phyloP scores from a whole-genome alignment of 2,113 vertebrate species.

The Bubo bubo region DNA sequence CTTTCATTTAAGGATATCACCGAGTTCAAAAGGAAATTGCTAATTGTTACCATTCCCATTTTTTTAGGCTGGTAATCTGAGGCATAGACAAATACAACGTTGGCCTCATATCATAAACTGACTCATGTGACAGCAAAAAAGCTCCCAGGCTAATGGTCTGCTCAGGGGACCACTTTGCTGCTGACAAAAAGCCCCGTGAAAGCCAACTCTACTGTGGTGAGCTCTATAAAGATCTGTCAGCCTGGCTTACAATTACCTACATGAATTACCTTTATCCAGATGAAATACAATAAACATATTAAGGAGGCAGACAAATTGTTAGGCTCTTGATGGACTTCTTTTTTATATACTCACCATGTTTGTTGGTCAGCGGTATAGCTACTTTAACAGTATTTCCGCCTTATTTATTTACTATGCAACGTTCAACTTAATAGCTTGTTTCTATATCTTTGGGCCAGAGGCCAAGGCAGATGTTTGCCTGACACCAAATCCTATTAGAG shows the following conservation, averaged over 20 bases:
- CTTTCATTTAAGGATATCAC: not conserved
- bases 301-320: slow-evolving; percentile 45
- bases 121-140: not conserved
- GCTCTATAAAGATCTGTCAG: slow-evolving; percentile 22
- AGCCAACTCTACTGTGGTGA: not conserved
- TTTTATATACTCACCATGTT: slow-evolving; percentile 36
- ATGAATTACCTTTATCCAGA: slow-evolving; percentile 56
- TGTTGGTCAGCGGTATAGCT: slow-evolving; percentile 8
- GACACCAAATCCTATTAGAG: slow-evolving; percentile 73
- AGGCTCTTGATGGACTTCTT: slow-evolving; percentile 34
- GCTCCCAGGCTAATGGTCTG: not conserved
- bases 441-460: slow-evolving; percentile 69
- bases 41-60: not conserved
- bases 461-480: slow-evolving; percentile 69
- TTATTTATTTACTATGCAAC: slow-evolving; percentile 73
- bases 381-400: slow-evolving; percentile 33
- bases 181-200: not conserved
- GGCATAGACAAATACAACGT: not conserved
- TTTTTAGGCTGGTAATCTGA: not conserved
- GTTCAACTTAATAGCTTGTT: slow-evolving; percentile 63
- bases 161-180: slow-evolving; percentile 32
- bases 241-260: slow-evolving; percentile 24
- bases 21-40: not conserved
- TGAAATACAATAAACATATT: slow-evolving; percentile 59
- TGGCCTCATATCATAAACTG: not conserved